Evolutionary conservation across 2,797 vertebrate genomes (phyloP).

Genomic region (Pseudochirops corinnae): DNA sequence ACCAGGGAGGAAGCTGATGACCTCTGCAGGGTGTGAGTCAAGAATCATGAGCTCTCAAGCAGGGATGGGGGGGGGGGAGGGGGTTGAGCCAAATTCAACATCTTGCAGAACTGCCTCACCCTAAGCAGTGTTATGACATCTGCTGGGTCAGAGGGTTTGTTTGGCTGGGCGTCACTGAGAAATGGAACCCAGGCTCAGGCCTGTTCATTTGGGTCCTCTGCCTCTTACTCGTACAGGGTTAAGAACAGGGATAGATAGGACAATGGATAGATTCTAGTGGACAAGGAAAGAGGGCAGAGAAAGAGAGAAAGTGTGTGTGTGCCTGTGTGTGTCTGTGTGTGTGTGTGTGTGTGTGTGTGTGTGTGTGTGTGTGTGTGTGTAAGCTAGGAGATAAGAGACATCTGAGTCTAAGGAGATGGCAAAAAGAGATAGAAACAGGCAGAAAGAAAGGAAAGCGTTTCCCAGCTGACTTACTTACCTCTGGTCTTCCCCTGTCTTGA

Average conservation of each 20-base stretch:
- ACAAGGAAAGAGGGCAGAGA: neutral
- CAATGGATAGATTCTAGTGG: neutral
- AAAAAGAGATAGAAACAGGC: neutral
- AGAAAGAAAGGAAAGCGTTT: neutral
- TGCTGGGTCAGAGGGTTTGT: constrained; percentile 47
- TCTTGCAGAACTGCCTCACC: constrained; percentile 38
- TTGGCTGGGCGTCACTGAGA: constrained; percentile 37
- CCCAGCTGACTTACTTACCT: neutral
- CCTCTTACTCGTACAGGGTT: neutral
- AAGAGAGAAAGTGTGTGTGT: neutral
- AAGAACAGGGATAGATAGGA: neutral
- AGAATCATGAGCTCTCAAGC: constrained; percentile 28
- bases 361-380: too few species aligned
- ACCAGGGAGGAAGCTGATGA: neutral
- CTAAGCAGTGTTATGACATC: constrained; percentile 51
- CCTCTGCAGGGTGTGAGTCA: neutral
- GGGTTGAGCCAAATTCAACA: constrained; percentile 59
- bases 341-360: too few species aligned
- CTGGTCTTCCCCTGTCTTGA: neutral
- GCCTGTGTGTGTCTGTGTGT: too few species aligned
- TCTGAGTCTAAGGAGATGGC: neutral
- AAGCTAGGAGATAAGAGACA: neutral
- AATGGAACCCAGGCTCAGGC: constrained; percentile 54
- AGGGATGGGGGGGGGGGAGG: neutral
- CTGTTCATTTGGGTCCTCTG: constrained; percentile 43